Base-by-base conservation (phyloP, 1,140 invertebrate species). In the Psilanteris sp. region DNA sequence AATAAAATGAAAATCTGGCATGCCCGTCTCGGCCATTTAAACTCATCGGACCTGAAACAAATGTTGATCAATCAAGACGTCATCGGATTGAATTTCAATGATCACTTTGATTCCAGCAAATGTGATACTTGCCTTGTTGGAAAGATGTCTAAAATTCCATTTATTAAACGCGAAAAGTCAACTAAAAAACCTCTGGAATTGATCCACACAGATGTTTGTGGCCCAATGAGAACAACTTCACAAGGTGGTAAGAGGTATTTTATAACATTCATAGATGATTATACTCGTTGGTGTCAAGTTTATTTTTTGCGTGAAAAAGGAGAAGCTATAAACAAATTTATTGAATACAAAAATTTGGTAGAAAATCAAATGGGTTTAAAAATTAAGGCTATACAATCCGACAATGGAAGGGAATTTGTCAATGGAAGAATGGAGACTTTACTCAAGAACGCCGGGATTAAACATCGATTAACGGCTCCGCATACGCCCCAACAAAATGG, bases 231-330 rank as follows among this genome's bases (percentile, higher is more conserved):
- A 31, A 9, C 2, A 3, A 22, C 9, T 22, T 75, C 62, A 5
- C 27, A 61, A 9, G 55, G 57, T 4, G 62, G 64, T 41, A 24
- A 57, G 7, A 34, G 34, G 13, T 84, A 82, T 64, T 81, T 81
- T 10, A 41, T 84, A 3, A 76, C 61, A 8, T 83, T 83, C 37
- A 82, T 77, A 0, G 78, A 85, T 11, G 83, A 84, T 29, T 64
- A 54, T 14, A 77, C 79, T 4, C 31, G 77, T 27, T 82, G 79
- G 61, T 73, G 74, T 18, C 14, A 77, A 7, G 62, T 80, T 0
- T 61, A 55, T 10, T 79, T 86, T 10, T 9, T 88, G n/a, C 79
- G 79, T 36, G n/a, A 73, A 0, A 87, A 87, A 70, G 14, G 31
- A 34, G 48, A 83, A 7, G 74, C 70, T 0, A 32, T 70, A 1